Percentiles rank a stretch among this genome's conserved stretches.
Evolutionary conservation across 2,797 vertebrate genomes (phyloP).

Genomic region (Alauda arvensis): DNA sequence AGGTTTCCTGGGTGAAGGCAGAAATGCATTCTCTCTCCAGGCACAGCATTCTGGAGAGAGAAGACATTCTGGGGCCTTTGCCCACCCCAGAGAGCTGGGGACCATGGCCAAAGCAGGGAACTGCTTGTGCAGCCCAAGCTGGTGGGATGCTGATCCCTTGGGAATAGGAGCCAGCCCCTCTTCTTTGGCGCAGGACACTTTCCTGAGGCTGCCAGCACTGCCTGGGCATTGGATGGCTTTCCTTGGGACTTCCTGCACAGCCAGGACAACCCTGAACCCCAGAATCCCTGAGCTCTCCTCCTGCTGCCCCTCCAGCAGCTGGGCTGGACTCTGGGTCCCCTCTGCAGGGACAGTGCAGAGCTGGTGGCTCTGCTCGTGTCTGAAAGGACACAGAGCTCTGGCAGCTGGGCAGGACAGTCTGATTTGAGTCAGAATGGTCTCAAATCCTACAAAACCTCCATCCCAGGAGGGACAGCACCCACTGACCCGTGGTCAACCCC

Average conservation of each 20-base stretch:
- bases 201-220: background rate
- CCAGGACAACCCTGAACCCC: background rate
- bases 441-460: background rate
- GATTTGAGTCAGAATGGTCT: background rate
- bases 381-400: background rate
- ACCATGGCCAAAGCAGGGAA: background rate
- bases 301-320: background rate
- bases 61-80: too few species aligned
- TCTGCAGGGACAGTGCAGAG: background rate
- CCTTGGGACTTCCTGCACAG: background rate
- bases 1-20: background rate
- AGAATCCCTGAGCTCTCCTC: background rate
- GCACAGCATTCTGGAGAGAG: background rate
- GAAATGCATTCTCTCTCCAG: background rate
- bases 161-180: background rate
- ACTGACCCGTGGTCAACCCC: fast-evolving
- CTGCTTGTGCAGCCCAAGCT: background rate
- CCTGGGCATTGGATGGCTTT: background rate
- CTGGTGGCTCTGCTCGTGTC: background rate
- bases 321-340: background rate
- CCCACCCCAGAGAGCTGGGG: background rate
- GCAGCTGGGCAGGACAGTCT: background rate
- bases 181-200: background rate
- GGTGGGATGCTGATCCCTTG: background rate
- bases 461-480: background rate